These are phyloP conservation scores for Eufriesea mexicana DNA, from an alignment of 1,140 invertebrate species.

Conservation along the genomic window DNA sequence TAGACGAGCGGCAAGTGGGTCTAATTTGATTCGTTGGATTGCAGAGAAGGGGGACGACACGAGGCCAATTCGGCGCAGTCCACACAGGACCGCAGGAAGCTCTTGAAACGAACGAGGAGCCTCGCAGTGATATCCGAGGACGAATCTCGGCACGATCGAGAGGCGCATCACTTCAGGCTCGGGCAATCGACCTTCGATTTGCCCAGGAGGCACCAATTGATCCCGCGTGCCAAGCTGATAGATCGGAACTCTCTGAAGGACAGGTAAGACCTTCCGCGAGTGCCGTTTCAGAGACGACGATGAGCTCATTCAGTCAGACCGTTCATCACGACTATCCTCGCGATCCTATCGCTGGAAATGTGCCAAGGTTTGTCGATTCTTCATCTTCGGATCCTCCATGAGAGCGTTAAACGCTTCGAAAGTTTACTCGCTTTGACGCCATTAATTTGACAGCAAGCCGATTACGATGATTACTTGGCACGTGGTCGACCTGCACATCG, in stretches of 20 bases:
- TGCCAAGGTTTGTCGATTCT: background rate
- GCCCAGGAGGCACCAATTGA: slow-evolving; percentile 87
- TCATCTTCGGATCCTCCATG: background rate
- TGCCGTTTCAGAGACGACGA: background rate
- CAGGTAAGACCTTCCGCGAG: slow-evolving; percentile 79
- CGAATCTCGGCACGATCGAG: slow-evolving; percentile 83
- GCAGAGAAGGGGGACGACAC: slow-evolving; percentile 66
- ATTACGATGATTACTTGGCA: too few relatives aligned
- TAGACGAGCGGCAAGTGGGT: background rate
- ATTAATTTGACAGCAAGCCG: background rate
- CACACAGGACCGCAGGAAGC: slow-evolving; percentile 82
- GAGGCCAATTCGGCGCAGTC: slow-evolving; percentile 69
- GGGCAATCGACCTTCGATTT: slow-evolving; percentile 81
- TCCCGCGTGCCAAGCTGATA: slow-evolving; percentile 89
- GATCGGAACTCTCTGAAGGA: slow-evolving; percentile 88
- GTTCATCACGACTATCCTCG: too few relatives aligned
- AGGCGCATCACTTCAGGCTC: slow-evolving; percentile 67
- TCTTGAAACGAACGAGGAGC: slow-evolving; percentile 87
- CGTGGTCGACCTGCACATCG: too few relatives aligned
- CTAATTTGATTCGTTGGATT: slow-evolving; percentile 29
- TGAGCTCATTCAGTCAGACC: background rate
- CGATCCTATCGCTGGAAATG: background rate
- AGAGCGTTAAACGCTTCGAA: too few relatives aligned
- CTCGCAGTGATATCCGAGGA: slow-evolving; percentile 90
- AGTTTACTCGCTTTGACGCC: too few relatives aligned